Evolutionary conservation across 2,888 invertebrate species (phyloP).

Genomic region (Pseudococcus longispinus): DNA sequence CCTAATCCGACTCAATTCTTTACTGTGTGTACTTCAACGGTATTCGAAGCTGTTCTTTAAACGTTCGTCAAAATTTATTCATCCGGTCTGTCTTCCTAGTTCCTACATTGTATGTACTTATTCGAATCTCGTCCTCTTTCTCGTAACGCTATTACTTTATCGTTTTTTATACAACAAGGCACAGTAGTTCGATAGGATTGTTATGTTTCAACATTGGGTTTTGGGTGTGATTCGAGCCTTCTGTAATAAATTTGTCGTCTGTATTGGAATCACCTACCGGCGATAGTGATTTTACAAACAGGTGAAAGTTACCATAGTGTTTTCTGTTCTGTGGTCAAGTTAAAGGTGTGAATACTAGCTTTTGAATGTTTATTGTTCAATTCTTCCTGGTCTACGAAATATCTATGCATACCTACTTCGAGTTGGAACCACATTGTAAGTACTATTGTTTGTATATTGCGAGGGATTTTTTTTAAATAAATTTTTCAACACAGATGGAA

Average conservation of each 20-base stretch:
- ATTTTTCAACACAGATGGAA: no score
- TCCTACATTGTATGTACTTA: not conserved
- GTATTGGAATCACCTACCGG: not conserved
- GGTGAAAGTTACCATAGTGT: not conserved
- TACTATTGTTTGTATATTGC: no score
- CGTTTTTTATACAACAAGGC: not conserved
- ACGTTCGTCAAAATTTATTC: conserved; percentile 42
- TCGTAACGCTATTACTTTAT: conserved; percentile 13
- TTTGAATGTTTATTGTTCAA: not conserved
- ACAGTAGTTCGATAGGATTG: conserved; percentile 24
- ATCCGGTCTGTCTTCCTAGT: conserved; percentile 28
- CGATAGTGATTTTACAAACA: conserved; percentile 16
- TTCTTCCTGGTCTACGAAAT: not conserved
- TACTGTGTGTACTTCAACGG: conserved; percentile 6
- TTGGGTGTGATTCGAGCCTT: conserved; percentile 24
- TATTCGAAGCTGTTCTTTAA: conserved; percentile 31
- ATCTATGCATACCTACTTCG: no score
- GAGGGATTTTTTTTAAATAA: no score
- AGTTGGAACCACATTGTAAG: no score
- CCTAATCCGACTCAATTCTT: conserved; percentile 42
- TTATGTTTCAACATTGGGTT: not conserved
- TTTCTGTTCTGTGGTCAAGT: not conserved
- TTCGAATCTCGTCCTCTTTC: not conserved
- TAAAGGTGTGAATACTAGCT: not conserved
- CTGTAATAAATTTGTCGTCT: conserved; percentile 21